A percentile compares a stretch with the other conserved stretches of the same genome.
phyloP scores from a whole-genome alignment of 2,797 vertebrate species.

The Tokudaia tokunoshimensis region DNA sequence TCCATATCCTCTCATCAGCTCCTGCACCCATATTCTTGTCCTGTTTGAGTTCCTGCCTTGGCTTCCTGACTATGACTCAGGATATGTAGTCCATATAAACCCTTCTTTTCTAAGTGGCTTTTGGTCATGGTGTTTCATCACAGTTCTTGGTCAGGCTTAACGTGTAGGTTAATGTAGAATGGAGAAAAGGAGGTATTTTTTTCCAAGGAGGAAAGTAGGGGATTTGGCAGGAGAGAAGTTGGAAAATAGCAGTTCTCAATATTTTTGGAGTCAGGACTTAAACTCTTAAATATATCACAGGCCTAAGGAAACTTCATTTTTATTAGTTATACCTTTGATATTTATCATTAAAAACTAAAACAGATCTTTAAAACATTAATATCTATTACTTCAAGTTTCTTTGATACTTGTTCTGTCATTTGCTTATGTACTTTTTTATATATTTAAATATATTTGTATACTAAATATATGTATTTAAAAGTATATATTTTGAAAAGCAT shows the following conservation, averaged over 20 bases:
- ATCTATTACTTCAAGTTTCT: not conserved
- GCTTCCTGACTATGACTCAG: not conserved
- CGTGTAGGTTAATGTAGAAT: not conserved
- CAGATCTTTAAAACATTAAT: constrained; percentile 29
- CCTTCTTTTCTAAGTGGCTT: not conserved
- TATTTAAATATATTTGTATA: not conserved
- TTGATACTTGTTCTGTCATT: constrained; percentile 46
- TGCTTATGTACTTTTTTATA: constrained; percentile 17
- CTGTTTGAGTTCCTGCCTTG: not conserved
- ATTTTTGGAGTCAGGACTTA: not conserved
- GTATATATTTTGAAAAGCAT: too few species aligned
- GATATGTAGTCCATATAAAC: not conserved
- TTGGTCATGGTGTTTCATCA: not conserved
- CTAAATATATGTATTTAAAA: not conserved
- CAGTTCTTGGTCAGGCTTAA: not conserved
- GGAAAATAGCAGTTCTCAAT: not conserved
- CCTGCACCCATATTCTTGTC: not conserved
- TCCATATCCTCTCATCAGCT: not conserved
- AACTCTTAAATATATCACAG: not conserved
- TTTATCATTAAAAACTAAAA: constrained; percentile 55
- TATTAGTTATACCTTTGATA: not conserved
- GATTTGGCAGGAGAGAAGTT: not conserved
- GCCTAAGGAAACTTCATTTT: not conserved
- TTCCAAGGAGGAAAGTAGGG: not conserved
- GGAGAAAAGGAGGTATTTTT: not conserved